Base-by-base conservation (phyloP, 2,888 invertebrate genomes). In the Pollenia amentaria region DNA sequence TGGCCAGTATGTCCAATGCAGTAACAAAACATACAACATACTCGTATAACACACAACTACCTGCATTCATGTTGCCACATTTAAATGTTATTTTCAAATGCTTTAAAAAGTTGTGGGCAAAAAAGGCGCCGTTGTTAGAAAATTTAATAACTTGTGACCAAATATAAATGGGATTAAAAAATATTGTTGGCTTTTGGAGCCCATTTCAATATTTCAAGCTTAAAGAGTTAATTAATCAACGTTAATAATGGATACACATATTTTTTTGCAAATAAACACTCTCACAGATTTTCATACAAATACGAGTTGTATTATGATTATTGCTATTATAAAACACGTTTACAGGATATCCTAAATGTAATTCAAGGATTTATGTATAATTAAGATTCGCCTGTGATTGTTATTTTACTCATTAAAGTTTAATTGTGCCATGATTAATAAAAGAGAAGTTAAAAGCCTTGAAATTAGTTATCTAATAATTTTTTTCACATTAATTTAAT, bases 11-110 rank as follows among this genome's bases (percentile, higher is more conserved):
- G 48, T 48, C 10, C 38, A 7, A 9, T 55, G 46, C 42, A 51
- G 3, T n/a, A 9, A n/a, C 18, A 67, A 51, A 60, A 38, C 12
- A 44, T 14, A 46, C 14, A 46, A 18, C 1, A 40, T 14, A 21
- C 21, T n/a, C n/a, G n/a, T n/a, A n/a, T n/a, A n/a, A 48, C 29
- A 6, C 29, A 67, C 16, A 40, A 40, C 18, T 10, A 51, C 0
- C 11, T 40, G 14, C 62, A 40, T 6, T 42, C 11, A 51, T 60
- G 14, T 21, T 46, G 18, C 14, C 44, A 42, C n/a, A 40, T 67
- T 46, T 46, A 40, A 67, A 78, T 67, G 12, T 40, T 67, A 55
- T 67, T 67, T 55, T 55, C 21, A 67, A 77, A 77, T 77, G 65
- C 48, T 29, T 14, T 38, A 46, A 29, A 29, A 29, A 29, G 29